Evolutionary conservation across 1,140 invertebrate genomes (phyloP).

Genomic region (Liolophura sinensis): DNA sequence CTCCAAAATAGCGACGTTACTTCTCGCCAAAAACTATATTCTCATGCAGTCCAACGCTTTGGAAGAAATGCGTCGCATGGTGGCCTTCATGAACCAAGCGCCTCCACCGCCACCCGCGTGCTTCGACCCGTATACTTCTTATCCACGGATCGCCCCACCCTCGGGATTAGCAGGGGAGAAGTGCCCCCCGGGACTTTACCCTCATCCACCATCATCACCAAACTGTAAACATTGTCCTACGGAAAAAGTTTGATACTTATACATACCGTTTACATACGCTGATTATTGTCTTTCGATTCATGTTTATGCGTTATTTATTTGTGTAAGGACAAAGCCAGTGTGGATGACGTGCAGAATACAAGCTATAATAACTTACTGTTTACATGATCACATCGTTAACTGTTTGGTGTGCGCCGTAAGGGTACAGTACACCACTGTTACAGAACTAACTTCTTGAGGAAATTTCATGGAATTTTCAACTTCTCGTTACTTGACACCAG

Average conservation of each 20-base stretch:
- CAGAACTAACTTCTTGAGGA: no score
- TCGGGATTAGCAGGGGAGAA: conserved; percentile 13
- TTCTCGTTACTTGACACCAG: no score
- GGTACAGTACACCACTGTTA: no score
- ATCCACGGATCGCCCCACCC: conserved; percentile 21
- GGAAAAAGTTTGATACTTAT: conserved; percentile 10
- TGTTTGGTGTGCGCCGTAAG: no score
- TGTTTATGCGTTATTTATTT: no score
- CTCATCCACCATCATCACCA: conserved; percentile 16
- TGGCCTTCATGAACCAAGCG: conserved; percentile 45
- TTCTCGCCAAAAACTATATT: conserved; percentile 98
- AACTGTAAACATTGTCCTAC: conserved; percentile 11
- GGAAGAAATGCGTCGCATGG: conserved; percentile 54
- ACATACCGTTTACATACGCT: no score
- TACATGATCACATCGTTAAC: no score
- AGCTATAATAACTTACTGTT: no score
- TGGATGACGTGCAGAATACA: no score
- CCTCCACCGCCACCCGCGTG: conserved; percentile 17
- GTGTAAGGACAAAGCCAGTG: no score
- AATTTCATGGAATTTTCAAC: no score
- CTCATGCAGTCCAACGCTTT: conserved; percentile 83
- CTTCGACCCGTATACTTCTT: conserved; percentile 34
- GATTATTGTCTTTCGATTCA: no score
- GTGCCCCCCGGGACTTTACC: conserved; percentile 9
- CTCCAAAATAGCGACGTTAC: conserved; percentile 95